Conservation (phyloP, 2,113 vertebrate species). For the Malurus elegans region DNA sequence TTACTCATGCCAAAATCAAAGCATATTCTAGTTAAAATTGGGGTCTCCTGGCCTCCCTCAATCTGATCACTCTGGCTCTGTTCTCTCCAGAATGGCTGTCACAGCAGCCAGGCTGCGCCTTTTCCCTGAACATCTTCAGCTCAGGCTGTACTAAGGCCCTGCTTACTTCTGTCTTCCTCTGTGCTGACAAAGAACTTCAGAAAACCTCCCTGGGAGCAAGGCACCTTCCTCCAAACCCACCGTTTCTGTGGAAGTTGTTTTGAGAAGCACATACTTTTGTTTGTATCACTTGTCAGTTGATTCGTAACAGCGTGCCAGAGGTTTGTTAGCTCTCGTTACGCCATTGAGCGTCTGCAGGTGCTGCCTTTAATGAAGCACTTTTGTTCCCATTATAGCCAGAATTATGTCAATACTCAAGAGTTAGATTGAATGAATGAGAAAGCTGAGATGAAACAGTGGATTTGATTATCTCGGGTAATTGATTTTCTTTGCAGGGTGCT, state of each 20-base stretch:
- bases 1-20: background rate
- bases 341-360: background rate
- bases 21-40: background rate
- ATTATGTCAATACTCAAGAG: slow-evolving; percentile 5
- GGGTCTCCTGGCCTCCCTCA: background rate
- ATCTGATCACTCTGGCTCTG: background rate
- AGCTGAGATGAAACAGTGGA: background rate
- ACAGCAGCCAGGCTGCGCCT: background rate
- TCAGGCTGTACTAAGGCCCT: accelerated
- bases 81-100: background rate
- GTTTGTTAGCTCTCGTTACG: background rate
- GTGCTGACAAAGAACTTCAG: background rate
- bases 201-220: background rate
- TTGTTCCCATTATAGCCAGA: background rate
- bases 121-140: background rate
- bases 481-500: background rate
- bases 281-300: background rate
- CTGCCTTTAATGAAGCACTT: slow-evolving; percentile 18
- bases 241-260: background rate
- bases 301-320: background rate
- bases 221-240: background rate
- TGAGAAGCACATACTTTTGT: background rate
- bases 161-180: background rate
- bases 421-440: slow-evolving; percentile 12
- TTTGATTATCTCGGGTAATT: background rate